phyloP scores from a whole-genome alignment of 1,140 invertebrate species.

The Eufriesea mexicana region DNA sequence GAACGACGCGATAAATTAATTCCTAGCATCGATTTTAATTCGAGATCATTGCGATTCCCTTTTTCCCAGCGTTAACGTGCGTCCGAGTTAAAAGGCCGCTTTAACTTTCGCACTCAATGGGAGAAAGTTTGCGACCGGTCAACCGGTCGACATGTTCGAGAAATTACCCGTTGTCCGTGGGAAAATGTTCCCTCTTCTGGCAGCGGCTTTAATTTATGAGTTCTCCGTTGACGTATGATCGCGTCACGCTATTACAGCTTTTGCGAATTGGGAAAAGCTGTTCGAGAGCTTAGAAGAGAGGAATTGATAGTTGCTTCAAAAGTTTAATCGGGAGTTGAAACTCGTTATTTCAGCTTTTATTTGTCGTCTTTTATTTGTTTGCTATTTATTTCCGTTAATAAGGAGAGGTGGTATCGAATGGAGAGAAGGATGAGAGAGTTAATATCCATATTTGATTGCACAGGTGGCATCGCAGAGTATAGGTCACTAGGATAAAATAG shows the following conservation, averaged over 20 bases:
- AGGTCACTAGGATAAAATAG: no score
- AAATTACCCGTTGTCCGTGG: slow-evolving; percentile 5
- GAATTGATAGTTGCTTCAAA: not conserved
- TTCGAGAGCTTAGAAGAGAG: not conserved
- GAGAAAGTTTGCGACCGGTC: not conserved
- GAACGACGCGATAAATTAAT: no score
- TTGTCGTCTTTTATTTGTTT: not conserved
- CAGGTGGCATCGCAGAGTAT: no score
- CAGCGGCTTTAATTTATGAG: slow-evolving; percentile 6
- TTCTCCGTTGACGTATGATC: not conserved
- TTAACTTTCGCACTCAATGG: not conserved
- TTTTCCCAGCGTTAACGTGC: no score
- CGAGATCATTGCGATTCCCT: no score
- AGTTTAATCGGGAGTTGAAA: slow-evolving; percentile 7
- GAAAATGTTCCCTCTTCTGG: not conserved
- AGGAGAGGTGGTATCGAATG: no score
- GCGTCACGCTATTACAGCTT: not conserved
- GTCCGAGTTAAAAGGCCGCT: not conserved
- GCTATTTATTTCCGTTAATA: not conserved
- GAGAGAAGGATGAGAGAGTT: no score
- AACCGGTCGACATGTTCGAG: not conserved
- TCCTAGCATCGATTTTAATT: no score
- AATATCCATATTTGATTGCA: no score
- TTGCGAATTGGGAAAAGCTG: not conserved
- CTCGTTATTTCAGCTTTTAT: not conserved